Base-by-base conservation (phyloP, 2,797 vertebrate genomes). In the Anniella stebbinsi region DNA sequence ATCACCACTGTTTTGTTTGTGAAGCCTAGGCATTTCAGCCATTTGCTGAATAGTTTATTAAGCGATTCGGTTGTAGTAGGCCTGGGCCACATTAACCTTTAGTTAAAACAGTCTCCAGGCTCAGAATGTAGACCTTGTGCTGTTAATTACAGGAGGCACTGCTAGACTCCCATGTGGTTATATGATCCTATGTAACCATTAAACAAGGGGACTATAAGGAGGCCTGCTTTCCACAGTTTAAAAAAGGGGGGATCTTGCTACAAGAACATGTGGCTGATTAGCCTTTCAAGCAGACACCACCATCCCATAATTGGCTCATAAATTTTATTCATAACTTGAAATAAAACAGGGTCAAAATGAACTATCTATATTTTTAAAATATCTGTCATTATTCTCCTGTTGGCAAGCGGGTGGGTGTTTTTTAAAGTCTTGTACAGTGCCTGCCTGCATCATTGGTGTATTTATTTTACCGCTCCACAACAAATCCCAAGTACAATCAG, bases 241-340 rank as follows among this genome's bases (percentile, higher is more conserved):
- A 33, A 78, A 33, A 66, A 21, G 41, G 25, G 38, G 30, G 9
- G 30, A 54, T 70, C 38, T 82, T 82, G 57, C 75, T 81, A 13
- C n/a, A 6, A 87, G 77, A 91, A 54, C 84, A 90, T 21, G 60
- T 36, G 83, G 86, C 66, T 38, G 36, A 86, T 87, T 88, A 83
- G 76, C 75, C 84, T 93, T 94, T 88, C 88, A 93, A 93, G 93
- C 54, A 80, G 88, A 23, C 48, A 93, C 63, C 73, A 93, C 84
- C 21, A 7, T 15, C 73, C 45, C 0, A 0, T 88, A 91, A 93
- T 15, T 28, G 70, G 78, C 48, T 94, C 78, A 87, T 90, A 94
- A 93, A 94, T 96, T 92, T 92, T 73, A 87, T 69, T 92, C 25
- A 2, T 88, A 93, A 93, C 63, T 91, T 92, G 60, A 93, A 96